A percentile compares a stretch with the other conserved stretches of the same genome.
These are phyloP conservation scores for Apistogramma diplotaenia DNA, from an alignment of 2,113 vertebrate species.

Conservation along the genomic window DNA sequence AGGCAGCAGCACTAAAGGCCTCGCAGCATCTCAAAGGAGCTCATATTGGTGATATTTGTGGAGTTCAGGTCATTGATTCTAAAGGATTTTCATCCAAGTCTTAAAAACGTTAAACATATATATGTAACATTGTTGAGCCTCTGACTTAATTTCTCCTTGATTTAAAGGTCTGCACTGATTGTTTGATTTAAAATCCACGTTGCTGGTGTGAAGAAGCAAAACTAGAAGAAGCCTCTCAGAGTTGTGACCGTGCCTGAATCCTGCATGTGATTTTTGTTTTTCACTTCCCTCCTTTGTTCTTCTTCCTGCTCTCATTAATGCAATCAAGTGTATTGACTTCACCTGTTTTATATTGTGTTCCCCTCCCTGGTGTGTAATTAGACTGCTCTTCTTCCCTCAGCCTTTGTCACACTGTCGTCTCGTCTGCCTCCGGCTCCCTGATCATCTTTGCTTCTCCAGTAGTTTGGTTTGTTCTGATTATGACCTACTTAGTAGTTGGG, in stretches of 20 bases:
- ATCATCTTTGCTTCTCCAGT: neutral
- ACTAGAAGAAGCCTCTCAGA: neutral
- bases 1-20: too few species aligned
- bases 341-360: neutral
- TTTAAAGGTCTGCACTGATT: neutral
- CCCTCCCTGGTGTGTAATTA: neutral
- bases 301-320: neutral
- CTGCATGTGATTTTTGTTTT: neutral
- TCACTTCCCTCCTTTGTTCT: neutral
- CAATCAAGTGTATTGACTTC: neutral
- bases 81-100: accelerated
- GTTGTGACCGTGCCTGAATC: neutral
- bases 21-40: neutral
- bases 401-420: neutral
- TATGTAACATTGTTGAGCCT: too few species aligned
- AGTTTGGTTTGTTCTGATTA: neutral
- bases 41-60: neutral
- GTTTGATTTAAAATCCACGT: neutral
- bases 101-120: neutral
- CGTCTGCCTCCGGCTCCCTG: neutral
- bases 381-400: neutral
- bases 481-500: neutral
- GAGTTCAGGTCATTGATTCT: neutral
- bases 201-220: neutral
- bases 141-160: too few species aligned